phyloP scores from a whole-genome alignment of 2,888 invertebrate species.

The Andrena hattorfiana region DNA sequence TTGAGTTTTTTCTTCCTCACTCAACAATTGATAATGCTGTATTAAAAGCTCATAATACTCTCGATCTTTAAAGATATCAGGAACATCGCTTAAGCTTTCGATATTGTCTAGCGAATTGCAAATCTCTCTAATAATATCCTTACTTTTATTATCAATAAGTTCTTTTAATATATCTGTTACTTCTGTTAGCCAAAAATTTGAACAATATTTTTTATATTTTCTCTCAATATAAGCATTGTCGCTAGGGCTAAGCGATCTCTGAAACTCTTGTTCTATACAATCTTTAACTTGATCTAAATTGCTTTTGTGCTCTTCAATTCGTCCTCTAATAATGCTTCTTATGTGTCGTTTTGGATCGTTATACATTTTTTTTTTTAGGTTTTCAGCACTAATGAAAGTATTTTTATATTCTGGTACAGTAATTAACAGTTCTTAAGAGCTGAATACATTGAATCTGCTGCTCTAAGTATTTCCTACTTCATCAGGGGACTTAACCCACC shows the following conservation, averaged over 20 bases:
- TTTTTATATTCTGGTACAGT: background rate
- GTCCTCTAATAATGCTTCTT: slow-evolving; percentile 3
- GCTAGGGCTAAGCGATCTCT: background rate
- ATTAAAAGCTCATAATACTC: slow-evolving; percentile 17
- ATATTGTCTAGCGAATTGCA: slow-evolving; percentile 12
- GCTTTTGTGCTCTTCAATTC: slow-evolving; percentile 2
- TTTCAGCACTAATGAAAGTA: background rate
- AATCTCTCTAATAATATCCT: background rate
- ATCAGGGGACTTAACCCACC: background rate
- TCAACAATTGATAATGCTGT: background rate
- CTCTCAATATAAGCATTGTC: slow-evolving; percentile 15
- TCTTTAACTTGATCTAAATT: background rate
- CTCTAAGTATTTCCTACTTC: background rate
- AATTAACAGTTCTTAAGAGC: slow-evolving; percentile 1
- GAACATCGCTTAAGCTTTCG: slow-evolving; percentile 4
- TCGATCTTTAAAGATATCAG: background rate
- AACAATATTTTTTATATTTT: slow-evolving; percentile 11
- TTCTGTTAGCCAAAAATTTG: slow-evolving; percentile 6
- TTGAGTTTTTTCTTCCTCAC: background rate
- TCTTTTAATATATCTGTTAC: background rate
- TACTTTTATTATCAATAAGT: background rate
- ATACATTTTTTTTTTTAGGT: no score
- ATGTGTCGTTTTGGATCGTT: background rate
- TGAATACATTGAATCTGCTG: slow-evolving; percentile 19
- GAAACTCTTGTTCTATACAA: slow-evolving; percentile 14